Evolutionary conservation across 2,888 invertebrate species (phyloP).

Genomic region (Pteria penguin): DNA sequence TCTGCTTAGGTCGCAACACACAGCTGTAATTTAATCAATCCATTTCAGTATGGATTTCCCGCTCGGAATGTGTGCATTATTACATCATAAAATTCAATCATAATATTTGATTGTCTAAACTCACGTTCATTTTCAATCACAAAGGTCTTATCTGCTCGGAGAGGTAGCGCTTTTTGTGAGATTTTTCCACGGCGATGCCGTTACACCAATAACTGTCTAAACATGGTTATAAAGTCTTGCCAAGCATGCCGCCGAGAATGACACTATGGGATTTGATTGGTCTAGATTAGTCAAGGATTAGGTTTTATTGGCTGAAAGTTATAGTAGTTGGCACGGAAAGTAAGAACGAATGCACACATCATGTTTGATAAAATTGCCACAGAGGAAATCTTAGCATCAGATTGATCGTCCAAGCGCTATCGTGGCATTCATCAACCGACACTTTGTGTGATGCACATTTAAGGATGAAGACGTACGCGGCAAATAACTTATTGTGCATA

Average conservation of each 20-base stretch:
- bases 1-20: background rate
- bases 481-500: too few species aligned
- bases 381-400: background rate
- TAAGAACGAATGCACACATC: background rate
- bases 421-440: background rate
- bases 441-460: background rate
- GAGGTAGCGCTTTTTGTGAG: constrained; percentile 8
- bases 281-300: background rate
- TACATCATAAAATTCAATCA: constrained; percentile 29
- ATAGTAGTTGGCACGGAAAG: background rate
- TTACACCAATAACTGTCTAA: constrained; percentile 3
- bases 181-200: background rate
- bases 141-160: background rate
- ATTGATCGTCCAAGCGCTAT: background rate
- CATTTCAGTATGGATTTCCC: background rate
- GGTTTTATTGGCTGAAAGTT: background rate
- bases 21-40: background rate
- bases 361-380: background rate
- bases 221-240: background rate
- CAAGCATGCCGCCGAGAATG: background rate
- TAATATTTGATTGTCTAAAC: constrained; percentile 4
- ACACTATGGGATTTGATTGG: background rate
- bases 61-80: constrained; percentile 21
- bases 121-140: constrained; percentile 22
- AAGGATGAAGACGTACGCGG: too few species aligned